A percentile compares a stretch with the other conserved stretches of the same genome.
These are phyloP conservation scores for Cotesia congregata DNA, from an alignment of 2,888 invertebrate genomes.

Conservation along the genomic window DNA sequence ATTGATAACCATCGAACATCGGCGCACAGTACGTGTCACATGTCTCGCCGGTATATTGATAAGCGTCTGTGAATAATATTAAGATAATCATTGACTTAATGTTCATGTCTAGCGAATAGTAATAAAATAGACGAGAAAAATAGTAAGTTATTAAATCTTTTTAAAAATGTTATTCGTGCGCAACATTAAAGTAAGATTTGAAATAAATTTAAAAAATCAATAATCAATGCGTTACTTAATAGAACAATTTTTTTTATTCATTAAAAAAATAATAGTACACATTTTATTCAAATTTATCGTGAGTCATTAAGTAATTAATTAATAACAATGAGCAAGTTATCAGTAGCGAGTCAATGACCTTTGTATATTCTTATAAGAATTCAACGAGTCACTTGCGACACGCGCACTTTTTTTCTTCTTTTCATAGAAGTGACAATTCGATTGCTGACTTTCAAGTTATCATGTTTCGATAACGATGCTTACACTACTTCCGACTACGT, in stretches of 20 bases:
- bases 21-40: not conserved
- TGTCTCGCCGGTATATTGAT: constrained; percentile 31
- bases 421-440: constrained; percentile 27
- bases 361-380: constrained; percentile 50
- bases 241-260: not conserved
- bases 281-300: constrained; percentile 21
- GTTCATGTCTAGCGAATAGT: not conserved
- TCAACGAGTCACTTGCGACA: constrained; percentile 60
- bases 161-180: not conserved
- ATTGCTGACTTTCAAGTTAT: constrained; percentile 27
- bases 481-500: constrained; percentile 12
- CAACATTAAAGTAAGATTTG: not conserved
- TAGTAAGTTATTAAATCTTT: constrained; percentile 7
- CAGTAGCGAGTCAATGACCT: constrained; percentile 52
- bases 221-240: not conserved
- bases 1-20: not conserved
- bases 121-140: constrained; percentile 9
- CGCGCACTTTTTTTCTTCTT: constrained; percentile 48
- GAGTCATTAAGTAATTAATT: constrained; percentile 13
- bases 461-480: constrained; percentile 11
- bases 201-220: not conserved
- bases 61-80: constrained; percentile 28
- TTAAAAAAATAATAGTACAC: not conserved
- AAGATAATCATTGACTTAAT: constrained; percentile 18
- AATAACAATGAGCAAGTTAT: constrained; percentile 35